Evolutionary conservation across 2,888 invertebrate genomes (phyloP).

Genomic region (Eudasyphora cyanicolor): DNA sequence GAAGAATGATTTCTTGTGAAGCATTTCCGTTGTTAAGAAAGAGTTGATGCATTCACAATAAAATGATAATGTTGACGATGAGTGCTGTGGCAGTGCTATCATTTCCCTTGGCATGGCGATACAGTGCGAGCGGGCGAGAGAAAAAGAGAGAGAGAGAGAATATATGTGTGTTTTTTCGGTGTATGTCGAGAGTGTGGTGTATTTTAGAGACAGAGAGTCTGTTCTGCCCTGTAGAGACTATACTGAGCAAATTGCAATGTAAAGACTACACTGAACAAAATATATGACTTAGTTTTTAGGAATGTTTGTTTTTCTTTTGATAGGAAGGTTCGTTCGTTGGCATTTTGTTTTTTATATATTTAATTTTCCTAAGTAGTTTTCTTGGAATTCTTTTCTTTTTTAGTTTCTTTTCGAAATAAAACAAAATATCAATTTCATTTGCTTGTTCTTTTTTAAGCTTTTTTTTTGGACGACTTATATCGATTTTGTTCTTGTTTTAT

Average conservation of each 20-base stretch:
- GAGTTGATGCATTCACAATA: background rate
- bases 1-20: too few species aligned
- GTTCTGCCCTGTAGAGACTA: too few species aligned
- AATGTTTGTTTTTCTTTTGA: slow-evolving; percentile 57
- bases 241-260: background rate
- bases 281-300: slow-evolving; percentile 31
- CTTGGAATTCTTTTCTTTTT: slow-evolving; percentile 42
- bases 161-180: too few species aligned
- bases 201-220: background rate
- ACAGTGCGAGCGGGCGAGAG: background rate
- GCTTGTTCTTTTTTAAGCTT: slow-evolving; percentile 64
- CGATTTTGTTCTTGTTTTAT: slow-evolving; percentile 58
- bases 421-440: slow-evolving; percentile 62
- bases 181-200: too few species aligned
- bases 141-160: background rate
- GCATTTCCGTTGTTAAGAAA: slow-evolving; percentile 13
- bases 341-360: background rate
- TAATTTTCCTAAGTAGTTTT: too few species aligned
- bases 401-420: slow-evolving; percentile 66
- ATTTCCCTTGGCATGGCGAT: background rate
- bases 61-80: background rate
- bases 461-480: slow-evolving; percentile 72
- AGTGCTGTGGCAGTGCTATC: background rate
- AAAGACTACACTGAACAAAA: background rate
- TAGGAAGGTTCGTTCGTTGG: background rate